phyloP scores from a whole-genome alignment of 2,797 vertebrate genomes.

The Sebastes steindachneri region DNA sequence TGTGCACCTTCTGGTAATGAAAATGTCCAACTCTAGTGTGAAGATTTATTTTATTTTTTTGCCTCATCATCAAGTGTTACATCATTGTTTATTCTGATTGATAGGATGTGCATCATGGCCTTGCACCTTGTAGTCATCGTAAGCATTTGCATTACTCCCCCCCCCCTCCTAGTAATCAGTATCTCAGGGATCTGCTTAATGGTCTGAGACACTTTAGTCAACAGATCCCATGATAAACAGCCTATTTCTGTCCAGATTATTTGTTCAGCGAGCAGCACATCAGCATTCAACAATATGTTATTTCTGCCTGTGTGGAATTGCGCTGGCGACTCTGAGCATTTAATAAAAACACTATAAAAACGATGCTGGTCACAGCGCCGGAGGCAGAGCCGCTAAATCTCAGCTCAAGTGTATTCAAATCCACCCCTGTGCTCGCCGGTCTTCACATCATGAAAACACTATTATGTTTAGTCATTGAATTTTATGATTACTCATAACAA shows the following conservation, averaged over 20 bases:
- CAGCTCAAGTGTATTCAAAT: conserved; percentile 66
- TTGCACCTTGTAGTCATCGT: conserved; percentile 48
- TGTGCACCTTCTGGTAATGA: conserved; percentile 42
- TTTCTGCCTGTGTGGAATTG: conserved; percentile 56
- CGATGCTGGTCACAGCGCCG: conserved; percentile 47
- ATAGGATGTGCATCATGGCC: conserved; percentile 26
- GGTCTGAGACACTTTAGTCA: conserved; percentile 70
- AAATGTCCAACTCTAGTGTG: conserved; percentile 35
- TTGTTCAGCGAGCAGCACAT: conserved; percentile 49
- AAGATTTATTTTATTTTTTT: conserved; percentile 10
- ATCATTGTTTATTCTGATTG: conserved; percentile 42
- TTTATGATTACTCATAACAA: conserved; percentile 80
- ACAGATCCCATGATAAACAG: conserved; percentile 71
- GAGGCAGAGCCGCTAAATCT: conserved; percentile 71
- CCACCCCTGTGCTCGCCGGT: conserved; percentile 43
- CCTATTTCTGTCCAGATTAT: conserved; percentile 57
- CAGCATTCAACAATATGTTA: conserved; percentile 65
- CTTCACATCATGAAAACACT: conserved; percentile 70
- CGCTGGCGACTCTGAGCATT: conserved; percentile 60
- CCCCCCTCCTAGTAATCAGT: conserved; percentile 57
- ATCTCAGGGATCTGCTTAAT: conserved; percentile 70
- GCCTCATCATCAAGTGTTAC: conserved; percentile 14
- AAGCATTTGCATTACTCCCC: conserved; percentile 60
- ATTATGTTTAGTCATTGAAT: conserved; percentile 79
- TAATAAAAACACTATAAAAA: conserved; percentile 78